phyloP scores from a whole-genome alignment of 1,140 invertebrate genomes.

The Temnothorax curvispinosus region DNA sequence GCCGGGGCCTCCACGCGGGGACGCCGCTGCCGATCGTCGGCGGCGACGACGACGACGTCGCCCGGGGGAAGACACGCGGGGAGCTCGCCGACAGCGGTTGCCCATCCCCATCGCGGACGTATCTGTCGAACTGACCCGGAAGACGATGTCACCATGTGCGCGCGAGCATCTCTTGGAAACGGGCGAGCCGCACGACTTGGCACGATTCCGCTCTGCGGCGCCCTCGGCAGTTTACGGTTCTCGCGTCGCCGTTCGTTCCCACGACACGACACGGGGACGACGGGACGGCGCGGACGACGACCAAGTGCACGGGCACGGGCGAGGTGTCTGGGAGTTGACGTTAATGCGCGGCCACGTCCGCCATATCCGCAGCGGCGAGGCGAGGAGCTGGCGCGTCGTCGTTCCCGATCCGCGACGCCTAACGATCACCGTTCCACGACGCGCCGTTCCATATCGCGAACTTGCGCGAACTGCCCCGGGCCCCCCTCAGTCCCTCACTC shows the following conservation, averaged over 20 bases:
- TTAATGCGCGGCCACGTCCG: not conserved
- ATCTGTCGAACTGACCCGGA: constrained; percentile 70
- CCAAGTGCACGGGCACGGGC: not conserved
- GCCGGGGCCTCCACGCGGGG: no score
- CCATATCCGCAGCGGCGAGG: not conserved
- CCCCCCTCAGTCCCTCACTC: no score
- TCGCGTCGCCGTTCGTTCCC: no score
- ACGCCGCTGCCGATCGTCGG: not conserved
- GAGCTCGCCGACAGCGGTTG: no score
- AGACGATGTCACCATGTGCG: constrained; percentile 77
- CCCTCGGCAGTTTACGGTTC: constrained; percentile 21
- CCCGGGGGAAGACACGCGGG: not conserved
- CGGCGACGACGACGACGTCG: not conserved
- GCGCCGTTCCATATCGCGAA: constrained; percentile 69
- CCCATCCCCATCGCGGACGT: not conserved
- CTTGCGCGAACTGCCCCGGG: constrained; percentile 18
- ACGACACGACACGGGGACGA: not conserved
- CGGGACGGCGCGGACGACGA: not conserved
- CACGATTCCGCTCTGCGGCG: constrained; percentile 16
- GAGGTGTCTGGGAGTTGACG: not conserved
- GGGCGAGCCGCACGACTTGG: constrained; percentile 30
- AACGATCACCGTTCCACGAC: constrained; percentile 37
- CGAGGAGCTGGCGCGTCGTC: constrained; percentile 5
- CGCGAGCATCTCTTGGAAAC: constrained; percentile 66
- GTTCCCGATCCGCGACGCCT: not conserved